Evolutionary conservation across 2,113 vertebrate species (phyloP).

Genomic region (Narcine bancroftii): DNA sequence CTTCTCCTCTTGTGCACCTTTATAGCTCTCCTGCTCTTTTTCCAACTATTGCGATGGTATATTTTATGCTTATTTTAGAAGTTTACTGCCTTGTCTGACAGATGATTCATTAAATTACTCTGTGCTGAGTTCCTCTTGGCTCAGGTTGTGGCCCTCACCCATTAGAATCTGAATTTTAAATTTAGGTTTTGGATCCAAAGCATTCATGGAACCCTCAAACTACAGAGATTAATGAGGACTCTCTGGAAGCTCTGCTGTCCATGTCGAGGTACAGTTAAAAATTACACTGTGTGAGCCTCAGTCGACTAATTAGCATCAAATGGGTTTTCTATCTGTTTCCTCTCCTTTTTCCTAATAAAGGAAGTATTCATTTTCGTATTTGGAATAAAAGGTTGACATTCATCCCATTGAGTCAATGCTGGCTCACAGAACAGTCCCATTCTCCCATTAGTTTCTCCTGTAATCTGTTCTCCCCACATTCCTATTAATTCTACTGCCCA

Average conservation of each 20-base stretch:
- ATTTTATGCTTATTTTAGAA: neutral
- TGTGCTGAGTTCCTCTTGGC: neutral
- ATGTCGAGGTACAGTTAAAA: neutral
- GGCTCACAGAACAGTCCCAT: too few species aligned
- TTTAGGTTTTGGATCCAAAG: neutral
- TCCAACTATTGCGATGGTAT: neutral
- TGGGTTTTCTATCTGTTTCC: neutral
- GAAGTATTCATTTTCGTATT: too few species aligned
- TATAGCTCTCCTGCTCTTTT: neutral
- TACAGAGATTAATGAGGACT: neutral
- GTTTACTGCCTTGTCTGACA: neutral
- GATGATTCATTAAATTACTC: neutral
- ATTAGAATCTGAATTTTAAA: neutral
- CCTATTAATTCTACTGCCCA: too few species aligned
- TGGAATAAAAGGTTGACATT: too few species aligned
- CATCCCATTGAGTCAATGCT: too few species aligned
- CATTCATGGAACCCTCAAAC: neutral
- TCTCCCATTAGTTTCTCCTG: too few species aligned
- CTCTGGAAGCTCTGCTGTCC: neutral
- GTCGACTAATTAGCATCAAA: neutral
- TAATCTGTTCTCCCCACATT: too few species aligned
- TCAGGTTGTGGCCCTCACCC: neutral
- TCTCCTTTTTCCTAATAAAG: too few species aligned
- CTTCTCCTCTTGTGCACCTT: too few species aligned
- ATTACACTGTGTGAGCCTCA: neutral